Evolutionary conservation across 2,797 vertebrate genomes (phyloP), one percentile per base, ranked within the genome.

Genomic region (Typhlichthys eigenmanni): DNA sequence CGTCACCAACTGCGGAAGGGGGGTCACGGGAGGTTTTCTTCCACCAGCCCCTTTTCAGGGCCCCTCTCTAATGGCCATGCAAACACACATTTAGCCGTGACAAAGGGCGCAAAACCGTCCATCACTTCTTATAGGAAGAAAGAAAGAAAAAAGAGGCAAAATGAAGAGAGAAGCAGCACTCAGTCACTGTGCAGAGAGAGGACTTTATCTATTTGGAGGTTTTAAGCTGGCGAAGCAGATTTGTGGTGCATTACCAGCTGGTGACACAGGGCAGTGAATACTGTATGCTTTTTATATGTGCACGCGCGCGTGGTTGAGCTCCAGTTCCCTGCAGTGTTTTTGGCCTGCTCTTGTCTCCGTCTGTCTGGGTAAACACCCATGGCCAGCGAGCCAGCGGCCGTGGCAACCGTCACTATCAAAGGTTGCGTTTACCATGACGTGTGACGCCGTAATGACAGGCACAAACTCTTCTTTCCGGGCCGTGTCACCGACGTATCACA

Each of bases 51-150:
- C 49, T 17, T 7, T 6, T 7, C n/a, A n/a, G 47, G 47, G 47
- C 51, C 51, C 51, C 84, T 82, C 87, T 75, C 84, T 89, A 89
- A 91, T 81, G 81, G 86, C 76, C 86, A 80, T 87, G 81, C 87
- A 90, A 90, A 87, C 87, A 88, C 74, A 84, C 82, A 88, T 85
- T 83, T 85, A 84, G 78, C 84, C 79, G 80, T 81, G 79, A 89
- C 83, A 83, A 66, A 67, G 53, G 79, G 74, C 55, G 69, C 66
- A 68, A 80, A 84, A 75, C 61, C 67, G 72, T 87, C 85, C 81
- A 88, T 85, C 75, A 85, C 29, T 66, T 63, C 61, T 57, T 68
- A 53, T 46, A 11, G 4, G 69, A 55, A 81, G 81, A 61, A n/a
- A 12, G 14, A 29, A 24, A 12, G 14, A n/a, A 75, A 84, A 83